Conservation (phyloP, 2,113 vertebrate genomes). For the Pygoscelis adeliae region DNA sequence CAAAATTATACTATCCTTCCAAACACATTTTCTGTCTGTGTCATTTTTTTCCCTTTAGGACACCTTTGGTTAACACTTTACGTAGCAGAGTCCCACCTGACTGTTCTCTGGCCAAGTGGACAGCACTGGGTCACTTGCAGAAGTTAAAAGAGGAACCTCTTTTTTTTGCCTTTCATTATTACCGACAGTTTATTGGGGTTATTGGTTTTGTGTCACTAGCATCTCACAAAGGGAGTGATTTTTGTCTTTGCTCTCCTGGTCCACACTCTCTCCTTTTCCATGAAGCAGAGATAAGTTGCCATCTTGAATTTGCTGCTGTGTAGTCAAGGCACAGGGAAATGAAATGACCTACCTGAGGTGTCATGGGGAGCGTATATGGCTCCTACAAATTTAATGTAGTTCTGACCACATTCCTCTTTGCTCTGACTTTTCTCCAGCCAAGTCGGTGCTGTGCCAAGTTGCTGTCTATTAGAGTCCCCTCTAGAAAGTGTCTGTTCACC, state of each 20-base stretch:
- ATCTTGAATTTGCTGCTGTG: neutral
- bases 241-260: neutral
- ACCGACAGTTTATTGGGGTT: neutral
- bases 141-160: neutral
- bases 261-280: neutral
- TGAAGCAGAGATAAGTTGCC: neutral
- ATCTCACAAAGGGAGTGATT: neutral
- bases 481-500: neutral
- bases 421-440: neutral
- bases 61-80: neutral
- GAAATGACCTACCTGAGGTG: neutral
- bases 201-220: neutral
- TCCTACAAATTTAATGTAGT: neutral
- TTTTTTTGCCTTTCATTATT: neutral
- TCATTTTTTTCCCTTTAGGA: neutral
- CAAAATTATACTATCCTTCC: constrained; percentile 56
- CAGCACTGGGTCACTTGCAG: neutral
- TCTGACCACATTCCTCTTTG: neutral
- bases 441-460: neutral
- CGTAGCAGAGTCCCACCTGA: neutral
- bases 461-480: neutral
- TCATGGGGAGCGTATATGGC: neutral
- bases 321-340: neutral
- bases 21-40: constrained; percentile 3
- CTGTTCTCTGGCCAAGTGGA: neutral